Evolutionary conservation across 1,140 invertebrate species (phyloP).

Genomic region (Drosophila littoralis): DNA sequence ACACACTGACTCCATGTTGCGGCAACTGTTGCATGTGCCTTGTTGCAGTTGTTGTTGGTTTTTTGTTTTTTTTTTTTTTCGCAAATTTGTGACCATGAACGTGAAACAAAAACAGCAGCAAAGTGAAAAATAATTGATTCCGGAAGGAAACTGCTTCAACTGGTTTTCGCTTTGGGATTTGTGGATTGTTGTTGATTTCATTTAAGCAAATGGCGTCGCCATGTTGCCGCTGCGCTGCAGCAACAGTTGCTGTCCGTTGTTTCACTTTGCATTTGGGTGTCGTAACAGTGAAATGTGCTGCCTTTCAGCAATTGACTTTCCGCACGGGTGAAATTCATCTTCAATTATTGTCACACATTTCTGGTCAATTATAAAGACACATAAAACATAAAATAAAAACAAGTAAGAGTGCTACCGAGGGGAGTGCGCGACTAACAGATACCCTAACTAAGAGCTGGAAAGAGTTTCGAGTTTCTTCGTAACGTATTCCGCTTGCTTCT

Average conservation of each 20-base stretch:
- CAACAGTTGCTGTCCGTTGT: conserved; percentile 14
- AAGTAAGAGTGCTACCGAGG: too few relatives aligned
- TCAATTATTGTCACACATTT: conserved; percentile 40
- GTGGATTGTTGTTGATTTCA: conserved; percentile 27
- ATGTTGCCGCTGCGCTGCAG: neutral
- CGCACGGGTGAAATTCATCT: conserved; percentile 37
- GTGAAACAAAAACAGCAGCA: conserved; percentile 65
- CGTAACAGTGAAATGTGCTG: conserved; percentile 63
- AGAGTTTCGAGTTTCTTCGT: too few relatives aligned
- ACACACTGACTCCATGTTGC: conserved; percentile 53
- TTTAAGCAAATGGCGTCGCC: conserved; percentile 15
- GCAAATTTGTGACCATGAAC: conserved; percentile 74
- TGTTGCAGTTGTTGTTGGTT: conserved; percentile 17
- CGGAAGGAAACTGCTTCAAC: conserved; percentile 79
- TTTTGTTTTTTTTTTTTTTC: neutral
- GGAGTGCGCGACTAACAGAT: too few relatives aligned
- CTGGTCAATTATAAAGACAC: conserved; percentile 45
- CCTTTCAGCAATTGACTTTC: conserved; percentile 24
- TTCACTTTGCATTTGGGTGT: conserved; percentile 56
- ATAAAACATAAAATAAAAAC: neutral
- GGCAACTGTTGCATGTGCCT: conserved; percentile 34
- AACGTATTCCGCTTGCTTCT: too few relatives aligned
- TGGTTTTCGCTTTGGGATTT: conserved; percentile 55
- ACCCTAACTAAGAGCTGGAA: too few relatives aligned
- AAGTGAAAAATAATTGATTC: conserved; percentile 81